Evolutionary conservation across 2,113 vertebrate species (phyloP).

Genomic region (Puffinus mauretanicus): DNA sequence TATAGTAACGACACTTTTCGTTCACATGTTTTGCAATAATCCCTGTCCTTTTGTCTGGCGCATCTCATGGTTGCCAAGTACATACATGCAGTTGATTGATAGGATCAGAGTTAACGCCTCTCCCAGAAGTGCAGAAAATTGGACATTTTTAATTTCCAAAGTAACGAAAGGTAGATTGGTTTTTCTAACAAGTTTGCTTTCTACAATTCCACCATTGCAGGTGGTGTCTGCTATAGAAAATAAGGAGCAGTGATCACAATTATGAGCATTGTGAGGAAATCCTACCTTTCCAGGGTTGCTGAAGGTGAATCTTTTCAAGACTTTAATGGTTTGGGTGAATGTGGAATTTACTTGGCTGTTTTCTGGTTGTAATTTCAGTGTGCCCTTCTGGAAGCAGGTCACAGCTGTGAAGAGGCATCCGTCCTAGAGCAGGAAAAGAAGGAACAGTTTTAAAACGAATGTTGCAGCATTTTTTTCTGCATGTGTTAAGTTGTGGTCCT

Average conservation of each 20-base stretch:
- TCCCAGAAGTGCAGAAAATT: background rate
- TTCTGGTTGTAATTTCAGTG: constrained; percentile 40
- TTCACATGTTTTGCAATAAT: background rate
- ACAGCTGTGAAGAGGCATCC: constrained; percentile 63
- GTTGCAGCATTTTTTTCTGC: background rate
- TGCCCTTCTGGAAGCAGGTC: constrained; percentile 66
- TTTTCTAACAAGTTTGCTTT: background rate
- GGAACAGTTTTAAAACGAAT: background rate
- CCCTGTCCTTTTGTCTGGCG: background rate
- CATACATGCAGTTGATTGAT: background rate
- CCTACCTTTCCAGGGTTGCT: background rate
- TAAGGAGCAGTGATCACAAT: background rate
- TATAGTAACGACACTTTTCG: background rate
- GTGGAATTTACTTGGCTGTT: background rate
- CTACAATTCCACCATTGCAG: background rate
- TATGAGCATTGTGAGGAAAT: background rate
- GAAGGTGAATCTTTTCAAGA: background rate
- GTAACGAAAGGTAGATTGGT: background rate
- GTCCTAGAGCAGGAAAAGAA: constrained; percentile 47
- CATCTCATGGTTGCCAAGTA: rapidly evolving
- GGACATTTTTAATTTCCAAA: background rate
- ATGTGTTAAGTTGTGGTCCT: background rate
- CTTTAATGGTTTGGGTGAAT: background rate
- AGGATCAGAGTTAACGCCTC: background rate
- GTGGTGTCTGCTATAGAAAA: background rate